A percentile compares a stretch with the other conserved stretches of the same genome.
phyloP scores from a whole-genome alignment of 2,113 vertebrate genomes.

The Agapornis roseicollis region DNA sequence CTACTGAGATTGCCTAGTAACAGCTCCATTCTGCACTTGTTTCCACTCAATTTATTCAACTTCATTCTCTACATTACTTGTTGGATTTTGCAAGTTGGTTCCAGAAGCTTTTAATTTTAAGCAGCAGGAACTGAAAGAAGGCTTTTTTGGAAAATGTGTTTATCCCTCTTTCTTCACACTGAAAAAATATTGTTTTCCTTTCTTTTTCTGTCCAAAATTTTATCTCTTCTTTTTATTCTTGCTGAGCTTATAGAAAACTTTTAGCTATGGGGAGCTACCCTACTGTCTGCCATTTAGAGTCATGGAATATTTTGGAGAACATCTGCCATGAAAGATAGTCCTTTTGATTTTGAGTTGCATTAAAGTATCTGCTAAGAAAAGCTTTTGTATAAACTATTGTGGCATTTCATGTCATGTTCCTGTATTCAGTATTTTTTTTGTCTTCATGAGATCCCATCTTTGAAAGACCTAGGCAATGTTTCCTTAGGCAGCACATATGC shows the following conservation, averaged over 20 bases:
- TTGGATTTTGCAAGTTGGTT: conserved; percentile 2
- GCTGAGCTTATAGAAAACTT: not conserved
- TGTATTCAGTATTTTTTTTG: not conserved
- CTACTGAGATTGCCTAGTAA: conserved; percentile 72
- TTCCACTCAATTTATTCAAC: conserved; percentile 35
- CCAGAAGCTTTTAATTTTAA: conserved; percentile 70
- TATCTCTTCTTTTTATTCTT: conserved; percentile 33
- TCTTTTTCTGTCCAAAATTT: conserved; percentile 30
- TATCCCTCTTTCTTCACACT: not conserved
- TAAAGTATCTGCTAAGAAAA: not conserved
- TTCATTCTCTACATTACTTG: not conserved
- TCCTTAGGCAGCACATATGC: not conserved
- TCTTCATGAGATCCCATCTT: not conserved
- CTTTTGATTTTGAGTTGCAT: not conserved
- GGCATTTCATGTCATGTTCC: not conserved
- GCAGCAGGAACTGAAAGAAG: conserved; percentile 56
- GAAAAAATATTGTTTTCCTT: conserved; percentile 48
- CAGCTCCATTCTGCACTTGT: not conserved
- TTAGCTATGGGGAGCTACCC: not conserved
- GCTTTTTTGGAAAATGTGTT: conserved; percentile 52
- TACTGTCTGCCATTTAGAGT: not conserved
- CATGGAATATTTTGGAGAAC: not conserved
- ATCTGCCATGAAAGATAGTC: not conserved
- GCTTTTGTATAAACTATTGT: not conserved
- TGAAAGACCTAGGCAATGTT: not conserved